phyloP scores from a whole-genome alignment of 2,888 invertebrate genomes.

The Rapana venosa region DNA sequence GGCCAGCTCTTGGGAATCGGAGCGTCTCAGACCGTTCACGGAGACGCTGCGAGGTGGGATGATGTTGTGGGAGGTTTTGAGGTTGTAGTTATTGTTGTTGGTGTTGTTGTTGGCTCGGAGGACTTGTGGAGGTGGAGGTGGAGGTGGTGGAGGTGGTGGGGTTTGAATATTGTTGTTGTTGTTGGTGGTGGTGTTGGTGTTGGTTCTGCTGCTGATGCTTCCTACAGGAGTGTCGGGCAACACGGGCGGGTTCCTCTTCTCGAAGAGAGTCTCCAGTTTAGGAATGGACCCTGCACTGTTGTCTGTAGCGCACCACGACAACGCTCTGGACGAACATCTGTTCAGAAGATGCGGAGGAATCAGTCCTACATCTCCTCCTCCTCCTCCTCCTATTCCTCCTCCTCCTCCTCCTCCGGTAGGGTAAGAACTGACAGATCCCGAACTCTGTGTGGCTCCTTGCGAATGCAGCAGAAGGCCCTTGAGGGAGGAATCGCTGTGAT shows the following conservation, averaged over 20 bases:
- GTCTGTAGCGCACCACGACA: conserved; percentile 49
- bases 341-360: background rate
- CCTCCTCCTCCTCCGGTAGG: background rate
- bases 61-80: background rate
- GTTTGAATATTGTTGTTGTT: background rate
- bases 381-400: background rate
- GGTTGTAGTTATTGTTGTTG: conserved; percentile 27
- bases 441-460: conserved; percentile 36
- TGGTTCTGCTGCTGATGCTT: conserved; percentile 20
- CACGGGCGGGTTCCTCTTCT: conserved; percentile 35
- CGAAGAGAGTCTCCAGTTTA: conserved; percentile 51
- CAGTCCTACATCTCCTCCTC: background rate
- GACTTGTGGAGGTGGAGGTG: background rate
- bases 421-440: background rate
- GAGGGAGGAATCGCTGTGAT: conserved; percentile 46
- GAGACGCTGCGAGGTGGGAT: conserved; percentile 23
- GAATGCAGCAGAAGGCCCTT: background rate
- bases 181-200: background rate
- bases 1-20: conserved; percentile 23
- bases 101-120: conserved; percentile 12
- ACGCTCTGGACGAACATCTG: conserved; percentile 36
- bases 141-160: background rate
- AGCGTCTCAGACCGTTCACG: conserved; percentile 32
- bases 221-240: background rate
- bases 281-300: conserved; percentile 43